These are phyloP conservation scores for Crenuchus spilurus DNA, from an alignment of 2,797 vertebrate genomes.

Conservation along the genomic window DNA sequence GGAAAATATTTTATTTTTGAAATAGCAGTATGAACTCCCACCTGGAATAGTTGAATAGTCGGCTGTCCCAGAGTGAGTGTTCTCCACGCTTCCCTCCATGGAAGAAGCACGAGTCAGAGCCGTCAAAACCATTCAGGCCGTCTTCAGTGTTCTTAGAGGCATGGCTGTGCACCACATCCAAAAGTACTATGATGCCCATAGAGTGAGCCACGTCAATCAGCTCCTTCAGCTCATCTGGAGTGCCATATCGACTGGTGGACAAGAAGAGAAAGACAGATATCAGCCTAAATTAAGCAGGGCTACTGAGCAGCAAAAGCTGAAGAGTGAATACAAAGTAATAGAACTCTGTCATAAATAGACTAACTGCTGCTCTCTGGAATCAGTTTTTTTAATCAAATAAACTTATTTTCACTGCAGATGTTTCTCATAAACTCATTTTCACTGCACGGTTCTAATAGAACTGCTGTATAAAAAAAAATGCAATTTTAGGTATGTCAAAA, in stretches of 20 bases:
- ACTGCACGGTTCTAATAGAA: too few species aligned
- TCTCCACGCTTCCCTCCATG: slow-evolving; percentile 87
- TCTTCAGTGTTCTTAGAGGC: slow-evolving; percentile 95
- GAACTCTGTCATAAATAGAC: background rate
- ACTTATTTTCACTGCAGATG: too few species aligned
- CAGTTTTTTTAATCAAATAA: background rate
- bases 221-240: slow-evolving; percentile 92
- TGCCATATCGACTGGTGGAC: slow-evolving; percentile 87
- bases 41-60: slow-evolving; percentile 94
- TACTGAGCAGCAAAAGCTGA: background rate
- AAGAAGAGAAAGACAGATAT: slow-evolving; percentile 6
- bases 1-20: too few species aligned
- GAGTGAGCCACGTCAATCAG: slow-evolving; percentile 93
- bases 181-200: slow-evolving; percentile 89
- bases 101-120: slow-evolving; percentile 93
- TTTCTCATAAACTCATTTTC: too few species aligned
- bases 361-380: too few species aligned
- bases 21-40: slow-evolving; percentile 60
- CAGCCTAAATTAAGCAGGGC: background rate
- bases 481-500: too few species aligned
- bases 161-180: slow-evolving; percentile 96
- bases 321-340: background rate
- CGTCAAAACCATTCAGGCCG: slow-evolving; percentile 92
- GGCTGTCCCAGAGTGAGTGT: slow-evolving; percentile 90
- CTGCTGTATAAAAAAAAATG: too few species aligned